Evolutionary conservation across 2,797 vertebrate species (phyloP).

Genomic region (Coluber constrictor): DNA sequence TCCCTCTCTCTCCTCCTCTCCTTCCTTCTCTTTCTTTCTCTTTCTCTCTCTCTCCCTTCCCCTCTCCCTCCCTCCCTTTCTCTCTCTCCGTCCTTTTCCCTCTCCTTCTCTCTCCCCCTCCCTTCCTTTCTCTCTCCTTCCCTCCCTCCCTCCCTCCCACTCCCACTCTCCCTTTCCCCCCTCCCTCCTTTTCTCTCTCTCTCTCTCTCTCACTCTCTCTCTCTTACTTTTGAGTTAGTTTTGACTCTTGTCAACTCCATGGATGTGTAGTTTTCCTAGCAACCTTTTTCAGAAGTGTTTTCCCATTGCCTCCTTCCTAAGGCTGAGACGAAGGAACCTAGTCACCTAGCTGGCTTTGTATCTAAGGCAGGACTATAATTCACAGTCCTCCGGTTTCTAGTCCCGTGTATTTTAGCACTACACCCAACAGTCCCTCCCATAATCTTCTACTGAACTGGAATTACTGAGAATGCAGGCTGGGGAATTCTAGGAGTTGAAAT

Average conservation of each 20-base stretch:
- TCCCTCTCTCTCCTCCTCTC: no score
- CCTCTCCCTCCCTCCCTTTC: no score
- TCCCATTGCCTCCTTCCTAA: neutral
- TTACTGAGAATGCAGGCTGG: neutral
- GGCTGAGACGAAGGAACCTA: neutral
- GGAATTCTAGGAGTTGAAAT: no score
- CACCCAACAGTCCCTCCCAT: neutral
- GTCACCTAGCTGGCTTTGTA: neutral
- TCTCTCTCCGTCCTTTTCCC: rapidly evolving
- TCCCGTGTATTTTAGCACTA: neutral
- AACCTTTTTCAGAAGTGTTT: neutral
- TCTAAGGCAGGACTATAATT: neutral
- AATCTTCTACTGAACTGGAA: neutral
- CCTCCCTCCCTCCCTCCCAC: rapidly evolving
- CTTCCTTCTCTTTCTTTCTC: no score
- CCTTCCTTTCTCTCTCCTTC: no score
- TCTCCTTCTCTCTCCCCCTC: no score
- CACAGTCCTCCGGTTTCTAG: neutral
- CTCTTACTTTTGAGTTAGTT: neutral
- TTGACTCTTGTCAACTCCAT: neutral
- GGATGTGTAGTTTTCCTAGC: neutral
- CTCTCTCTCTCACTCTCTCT: neutral
- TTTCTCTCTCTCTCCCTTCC: rapidly evolving
- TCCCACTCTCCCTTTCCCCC: rapidly evolving
- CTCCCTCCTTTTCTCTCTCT: no score